These are phyloP conservation scores for Lycia hirtaria DNA, from an alignment of 2,888 invertebrate genomes.

Conservation along the genomic window DNA sequence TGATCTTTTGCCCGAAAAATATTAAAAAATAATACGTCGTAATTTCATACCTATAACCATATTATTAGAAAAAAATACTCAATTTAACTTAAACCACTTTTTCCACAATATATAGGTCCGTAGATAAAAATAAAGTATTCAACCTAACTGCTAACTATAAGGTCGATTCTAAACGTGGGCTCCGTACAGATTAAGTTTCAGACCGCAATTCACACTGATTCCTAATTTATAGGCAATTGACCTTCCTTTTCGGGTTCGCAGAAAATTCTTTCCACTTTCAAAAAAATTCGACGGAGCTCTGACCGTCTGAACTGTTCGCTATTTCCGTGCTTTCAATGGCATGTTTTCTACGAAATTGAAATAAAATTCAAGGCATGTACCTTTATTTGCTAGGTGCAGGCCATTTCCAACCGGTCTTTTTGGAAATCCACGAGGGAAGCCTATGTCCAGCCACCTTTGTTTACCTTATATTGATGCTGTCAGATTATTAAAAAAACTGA, in stretches of 20 bases:
- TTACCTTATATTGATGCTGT: too few relatives aligned
- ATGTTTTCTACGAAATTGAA: too few relatives aligned
- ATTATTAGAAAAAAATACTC: background rate
- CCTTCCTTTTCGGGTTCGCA: conserved; percentile 16
- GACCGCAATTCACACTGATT: conserved; percentile 40
- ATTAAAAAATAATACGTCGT: too few relatives aligned
- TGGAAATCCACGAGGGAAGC: too few relatives aligned
- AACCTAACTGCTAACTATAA: conserved; percentile 31
- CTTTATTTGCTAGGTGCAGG: too few relatives aligned
- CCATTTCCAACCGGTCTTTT: too few relatives aligned
- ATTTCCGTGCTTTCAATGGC: too few relatives aligned
- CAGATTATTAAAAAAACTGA: too few relatives aligned
- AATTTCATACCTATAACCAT: too few relatives aligned
- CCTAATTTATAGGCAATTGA: conserved; percentile 40
- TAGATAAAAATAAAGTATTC: conserved; percentile 42
- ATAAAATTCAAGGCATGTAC: too few relatives aligned
- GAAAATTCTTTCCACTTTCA: conserved; percentile 9
- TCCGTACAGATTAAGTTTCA: conserved; percentile 47
- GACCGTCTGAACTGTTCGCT: background rate
- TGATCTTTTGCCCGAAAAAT: too few relatives aligned
- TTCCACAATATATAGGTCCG: background rate
- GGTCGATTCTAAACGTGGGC: conserved; percentile 43
- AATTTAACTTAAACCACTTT: background rate
- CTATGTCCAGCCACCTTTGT: too few relatives aligned
- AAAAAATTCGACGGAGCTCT: background rate